phyloP scores from a whole-genome alignment of 1,140 invertebrate genomes.

The Schmidtea mediterranea region DNA sequence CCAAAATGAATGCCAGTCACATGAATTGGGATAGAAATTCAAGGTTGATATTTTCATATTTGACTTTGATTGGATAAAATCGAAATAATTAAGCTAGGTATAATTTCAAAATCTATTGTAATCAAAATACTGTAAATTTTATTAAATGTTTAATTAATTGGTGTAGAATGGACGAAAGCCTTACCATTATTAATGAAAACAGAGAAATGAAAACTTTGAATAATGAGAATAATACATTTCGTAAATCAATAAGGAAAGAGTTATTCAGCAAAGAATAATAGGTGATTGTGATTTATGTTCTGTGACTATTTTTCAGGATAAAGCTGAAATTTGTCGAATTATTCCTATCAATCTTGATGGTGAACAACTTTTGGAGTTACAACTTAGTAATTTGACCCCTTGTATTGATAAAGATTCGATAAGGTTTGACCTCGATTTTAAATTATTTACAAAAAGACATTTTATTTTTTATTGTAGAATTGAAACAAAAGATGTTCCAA shows the following conservation, averaged over 20 bases:
- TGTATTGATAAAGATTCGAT: conserved; percentile 13
- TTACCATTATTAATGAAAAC: neutral
- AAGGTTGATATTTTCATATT: too few species aligned
- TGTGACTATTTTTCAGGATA: conserved; percentile 14
- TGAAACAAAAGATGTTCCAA: conserved; percentile 16
- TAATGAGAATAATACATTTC: neutral
- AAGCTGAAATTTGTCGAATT: conserved; percentile 13
- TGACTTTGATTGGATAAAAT: too few species aligned
- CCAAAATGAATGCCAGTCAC: too few species aligned
- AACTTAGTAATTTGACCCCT: conserved; percentile 11
- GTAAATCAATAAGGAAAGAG: conserved; percentile 2
- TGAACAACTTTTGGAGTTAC: conserved; percentile 12
- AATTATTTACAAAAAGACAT: neutral
- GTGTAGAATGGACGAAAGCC: neutral
- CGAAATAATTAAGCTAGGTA: too few species aligned
- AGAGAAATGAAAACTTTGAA: neutral
- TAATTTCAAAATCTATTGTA: too few species aligned
- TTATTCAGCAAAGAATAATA: neutral
- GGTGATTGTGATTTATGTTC: conserved; percentile 11
- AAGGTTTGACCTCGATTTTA: conserved; percentile 9
- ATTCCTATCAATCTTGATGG: conserved; percentile 9
- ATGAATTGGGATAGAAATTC: too few species aligned
- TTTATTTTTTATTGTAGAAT: conserved; percentile 12
- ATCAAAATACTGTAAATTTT: too few species aligned
- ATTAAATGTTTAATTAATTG: neutral